Evolutionary conservation across 92 coral and sea anemone genomes (phyloP).

Genomic region (Virgularia gustaviana): DNA sequence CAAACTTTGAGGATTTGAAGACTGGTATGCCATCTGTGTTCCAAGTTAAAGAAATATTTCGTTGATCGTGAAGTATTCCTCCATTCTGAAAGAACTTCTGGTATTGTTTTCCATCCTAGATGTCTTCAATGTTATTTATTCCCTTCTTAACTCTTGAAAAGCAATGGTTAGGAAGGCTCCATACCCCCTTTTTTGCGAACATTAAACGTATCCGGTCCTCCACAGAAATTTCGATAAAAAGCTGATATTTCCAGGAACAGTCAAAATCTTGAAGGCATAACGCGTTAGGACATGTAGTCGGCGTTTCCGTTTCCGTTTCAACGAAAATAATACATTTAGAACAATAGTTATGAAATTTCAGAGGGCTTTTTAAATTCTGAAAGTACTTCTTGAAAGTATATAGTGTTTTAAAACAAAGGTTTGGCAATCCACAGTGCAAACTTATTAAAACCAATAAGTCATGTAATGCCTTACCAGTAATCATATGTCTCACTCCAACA

Average conservation of each 20-base stretch:
- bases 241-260: slow-evolving; percentile 31
- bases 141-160: slow-evolving; percentile 37
- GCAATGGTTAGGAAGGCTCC: slow-evolving; percentile 31
- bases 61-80: slow-evolving; percentile 42
- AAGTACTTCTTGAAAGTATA: slow-evolving; percentile 48
- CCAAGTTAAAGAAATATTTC: slow-evolving; percentile 46
- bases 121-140: slow-evolving; percentile 40
- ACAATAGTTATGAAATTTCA: slow-evolving; percentile 52
- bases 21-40: slow-evolving; percentile 55
- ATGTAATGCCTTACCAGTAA: slow-evolving; percentile 53
- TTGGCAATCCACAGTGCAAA: slow-evolving; percentile 52
- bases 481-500: slow-evolving; percentile 45
- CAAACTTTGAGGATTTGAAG: slow-evolving; percentile 47
- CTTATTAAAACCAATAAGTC: slow-evolving; percentile 53
- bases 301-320: slow-evolving; percentile 27
- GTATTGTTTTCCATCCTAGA: slow-evolving; percentile 54
- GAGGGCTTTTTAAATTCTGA: slow-evolving; percentile 51
- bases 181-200: slow-evolving; percentile 45
- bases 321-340: slow-evolving; percentile 49
- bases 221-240: slow-evolving; percentile 48
- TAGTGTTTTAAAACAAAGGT: slow-evolving; percentile 51
- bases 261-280: slow-evolving; percentile 45
- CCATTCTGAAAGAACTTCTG: slow-evolving; percentile 33
- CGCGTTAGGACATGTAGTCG: slow-evolving; percentile 37
- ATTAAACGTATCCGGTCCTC: slow-evolving; percentile 34